Percentiles rank a stretch among this genome's conserved stretches.
Evolutionary conservation across 2,113 vertebrate species (phyloP).

Genomic region (Muntiacus muntjak): DNA sequence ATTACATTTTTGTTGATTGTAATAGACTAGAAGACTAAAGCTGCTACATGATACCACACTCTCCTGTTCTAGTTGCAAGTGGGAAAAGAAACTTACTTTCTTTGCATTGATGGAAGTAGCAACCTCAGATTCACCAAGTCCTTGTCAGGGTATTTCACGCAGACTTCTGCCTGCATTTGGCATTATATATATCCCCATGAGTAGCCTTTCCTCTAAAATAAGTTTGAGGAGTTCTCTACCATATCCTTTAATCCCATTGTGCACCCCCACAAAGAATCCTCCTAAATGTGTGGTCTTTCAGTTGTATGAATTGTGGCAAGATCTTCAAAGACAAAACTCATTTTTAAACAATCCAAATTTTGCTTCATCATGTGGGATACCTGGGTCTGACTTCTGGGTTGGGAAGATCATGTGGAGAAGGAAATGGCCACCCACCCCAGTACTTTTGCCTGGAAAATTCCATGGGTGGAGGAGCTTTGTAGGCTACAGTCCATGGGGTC

Average conservation of each 20-base stretch:
- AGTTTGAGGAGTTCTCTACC: not conserved
- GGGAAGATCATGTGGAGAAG: not conserved
- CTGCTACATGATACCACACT: not conserved
- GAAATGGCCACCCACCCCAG: not conserved
- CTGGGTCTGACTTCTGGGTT: not conserved
- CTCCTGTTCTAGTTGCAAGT: not conserved
- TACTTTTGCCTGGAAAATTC: not conserved
- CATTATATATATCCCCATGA: not conserved
- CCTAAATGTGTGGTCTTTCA: not conserved
- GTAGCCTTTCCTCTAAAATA: not conserved
- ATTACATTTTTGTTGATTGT: not conserved
- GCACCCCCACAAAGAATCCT: not conserved
- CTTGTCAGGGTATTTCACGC: not conserved
- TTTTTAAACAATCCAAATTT: not conserved
- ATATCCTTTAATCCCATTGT: not conserved
- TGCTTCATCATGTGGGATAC: not conserved
- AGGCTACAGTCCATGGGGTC: not conserved
- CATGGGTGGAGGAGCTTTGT: not conserved
- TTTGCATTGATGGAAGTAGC: not conserved
- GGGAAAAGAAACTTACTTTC: not conserved
- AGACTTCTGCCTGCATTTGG: accelerated
- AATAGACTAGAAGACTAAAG: not conserved
- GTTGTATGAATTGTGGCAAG: not conserved
- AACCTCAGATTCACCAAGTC: not conserved
- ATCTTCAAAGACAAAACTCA: not conserved